Conservation (phyloP, 2,888 invertebrate genomes). For the Hofmannophila pseudospretella region DNA sequence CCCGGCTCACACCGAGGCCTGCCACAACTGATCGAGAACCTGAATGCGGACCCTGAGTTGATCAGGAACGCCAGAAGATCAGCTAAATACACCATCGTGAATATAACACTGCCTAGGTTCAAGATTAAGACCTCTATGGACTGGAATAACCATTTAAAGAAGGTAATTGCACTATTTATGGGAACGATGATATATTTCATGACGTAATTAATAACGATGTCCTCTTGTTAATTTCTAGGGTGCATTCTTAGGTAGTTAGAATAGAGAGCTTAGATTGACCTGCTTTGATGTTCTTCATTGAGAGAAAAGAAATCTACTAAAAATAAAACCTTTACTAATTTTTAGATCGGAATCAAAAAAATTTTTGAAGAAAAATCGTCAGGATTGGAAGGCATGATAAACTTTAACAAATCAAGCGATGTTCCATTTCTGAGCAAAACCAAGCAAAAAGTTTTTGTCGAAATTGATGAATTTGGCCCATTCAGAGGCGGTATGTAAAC, state of each 20-base stretch:
- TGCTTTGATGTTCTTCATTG: no score
- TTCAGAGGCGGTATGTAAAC: constrained; percentile 8
- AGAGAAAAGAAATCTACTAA: no score
- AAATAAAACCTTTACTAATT: constrained; percentile 5
- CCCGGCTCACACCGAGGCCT: constrained; percentile 25
- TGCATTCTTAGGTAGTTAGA: no score
- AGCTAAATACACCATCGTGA: constrained; percentile 19
- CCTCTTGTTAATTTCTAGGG: no score
- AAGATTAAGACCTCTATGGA: constrained; percentile 44
- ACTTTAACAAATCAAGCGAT: constrained; percentile 20
- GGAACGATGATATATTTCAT: not conserved
- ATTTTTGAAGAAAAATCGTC: constrained; percentile 30
- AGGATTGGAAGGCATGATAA: constrained; percentile 32
- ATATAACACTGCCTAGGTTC: constrained; percentile 38
- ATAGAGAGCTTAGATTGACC: no score
- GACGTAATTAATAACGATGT: no score
- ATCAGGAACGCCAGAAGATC: constrained; percentile 18
- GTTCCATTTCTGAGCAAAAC: constrained; percentile 30
- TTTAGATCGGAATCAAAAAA: constrained; percentile 34
- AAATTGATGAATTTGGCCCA: constrained; percentile 45
- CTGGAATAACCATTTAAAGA: constrained; percentile 35
- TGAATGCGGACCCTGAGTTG: constrained; percentile 22
- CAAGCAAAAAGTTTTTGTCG: constrained; percentile 46
- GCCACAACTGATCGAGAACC: constrained; percentile 20
- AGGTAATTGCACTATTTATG: constrained; percentile 26